Base-by-base conservation (phyloP, 2,888 invertebrate species). In the Chesias legatella region DNA sequence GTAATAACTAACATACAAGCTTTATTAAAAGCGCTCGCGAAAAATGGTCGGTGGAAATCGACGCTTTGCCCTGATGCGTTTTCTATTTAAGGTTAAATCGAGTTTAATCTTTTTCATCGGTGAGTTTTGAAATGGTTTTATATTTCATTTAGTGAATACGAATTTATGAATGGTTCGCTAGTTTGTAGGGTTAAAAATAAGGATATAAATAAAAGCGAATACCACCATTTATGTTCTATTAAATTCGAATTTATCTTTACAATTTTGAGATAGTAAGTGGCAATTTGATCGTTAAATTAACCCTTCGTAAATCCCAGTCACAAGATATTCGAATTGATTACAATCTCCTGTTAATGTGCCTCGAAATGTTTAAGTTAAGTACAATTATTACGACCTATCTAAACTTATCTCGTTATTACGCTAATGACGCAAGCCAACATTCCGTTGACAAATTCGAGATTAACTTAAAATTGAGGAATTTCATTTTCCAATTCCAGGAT, bases 21-120 rank as follows among this genome's bases (percentile, higher is more conserved):
- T 71, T 76, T 79, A 79, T 77, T 79, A 48, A 79, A 79, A 78
- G 65, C 60, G 65, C 58, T 73, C 59, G 35, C 8, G 24, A 37
- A 46, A 33, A 43, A 41, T 35, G 9, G 29, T 56, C 51, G 52
- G 54, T 52, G 53, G 63, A 71, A 70, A 68, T 67, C 32, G 40
- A 40, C 43, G 40, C 51, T 46, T 45, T 38, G 23, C 36, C 26
- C 34, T 57, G 58, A 65, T 60, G 55, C 56, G 52, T 58, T 60
- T 61, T 53, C 53, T 43, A 63, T 64, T 59, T 58, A 47, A 45
- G 45, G 57, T 35, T 56, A 54, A 55, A 51, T 54, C 46, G 45
- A 55, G 50, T 56, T 58, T 58, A 56, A 56, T 51, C 33, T 43
- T 43, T 57, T 48, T 33, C 13, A 44, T 50, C 41, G 43, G 39